Conservation (phyloP, 2,797 vertebrate species). For the Synaphobranchus kaupii region DNA sequence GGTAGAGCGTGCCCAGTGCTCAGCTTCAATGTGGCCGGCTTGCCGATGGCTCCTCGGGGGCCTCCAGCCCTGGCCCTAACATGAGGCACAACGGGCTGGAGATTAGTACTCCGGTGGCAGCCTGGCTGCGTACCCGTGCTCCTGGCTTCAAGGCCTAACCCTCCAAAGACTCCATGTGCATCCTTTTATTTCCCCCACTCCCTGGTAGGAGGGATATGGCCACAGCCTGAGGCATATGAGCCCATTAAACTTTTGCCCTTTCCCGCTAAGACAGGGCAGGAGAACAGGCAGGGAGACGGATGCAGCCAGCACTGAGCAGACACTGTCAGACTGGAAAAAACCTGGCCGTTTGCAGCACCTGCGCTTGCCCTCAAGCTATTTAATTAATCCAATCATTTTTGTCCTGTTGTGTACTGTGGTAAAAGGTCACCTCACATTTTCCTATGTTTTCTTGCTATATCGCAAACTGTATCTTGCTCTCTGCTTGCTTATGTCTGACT, state of each 20-base stretch:
- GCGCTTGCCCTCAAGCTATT: background rate
- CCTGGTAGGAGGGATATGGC: constrained; percentile 56
- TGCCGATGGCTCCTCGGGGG: constrained; percentile 59
- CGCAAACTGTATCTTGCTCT: background rate
- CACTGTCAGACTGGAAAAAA: background rate
- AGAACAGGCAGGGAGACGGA: background rate
- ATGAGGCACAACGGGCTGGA: constrained; percentile 49
- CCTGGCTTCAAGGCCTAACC: constrained; percentile 48
- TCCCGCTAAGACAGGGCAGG: constrained; percentile 10
- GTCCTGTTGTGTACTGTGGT: background rate
- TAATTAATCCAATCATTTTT: background rate
- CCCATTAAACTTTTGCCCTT: constrained; percentile 53
- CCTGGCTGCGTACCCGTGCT: constrained; percentile 59
- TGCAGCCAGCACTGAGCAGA: background rate
- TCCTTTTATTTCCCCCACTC: constrained; percentile 46
- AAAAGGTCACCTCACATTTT: background rate
- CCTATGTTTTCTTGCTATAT: background rate
- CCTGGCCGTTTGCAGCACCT: background rate
- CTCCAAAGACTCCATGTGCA: background rate
- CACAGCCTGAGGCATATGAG: constrained; percentile 42
- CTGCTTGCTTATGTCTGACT: background rate
- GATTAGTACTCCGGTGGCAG: constrained; percentile 64
- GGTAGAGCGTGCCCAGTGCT: background rate
- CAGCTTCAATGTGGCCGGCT: constrained; percentile 57
- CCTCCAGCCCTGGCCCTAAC: constrained; percentile 58